These are phyloP conservation scores for Diploptera punctata DNA, from an alignment of 2,888 invertebrate species.

Conservation along the genomic window DNA sequence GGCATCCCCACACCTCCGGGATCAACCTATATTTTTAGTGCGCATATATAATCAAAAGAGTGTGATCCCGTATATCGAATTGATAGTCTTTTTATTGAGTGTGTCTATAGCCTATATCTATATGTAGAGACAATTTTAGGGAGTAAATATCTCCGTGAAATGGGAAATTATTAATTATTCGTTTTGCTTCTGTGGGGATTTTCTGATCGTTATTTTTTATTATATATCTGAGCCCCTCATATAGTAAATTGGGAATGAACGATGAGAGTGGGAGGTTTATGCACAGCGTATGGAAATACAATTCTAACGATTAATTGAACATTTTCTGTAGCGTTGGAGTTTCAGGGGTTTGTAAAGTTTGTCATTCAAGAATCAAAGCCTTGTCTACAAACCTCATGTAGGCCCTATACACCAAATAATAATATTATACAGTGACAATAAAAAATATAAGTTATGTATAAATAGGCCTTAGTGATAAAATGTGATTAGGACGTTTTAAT, in stretches of 20 bases:
- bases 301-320: no score
- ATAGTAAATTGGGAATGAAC: not conserved
- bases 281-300: no score
- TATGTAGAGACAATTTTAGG: constrained; percentile 3
- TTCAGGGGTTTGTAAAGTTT: no score
- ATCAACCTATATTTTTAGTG: not conserved
- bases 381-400: no score
- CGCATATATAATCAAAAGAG: constrained; percentile 5
- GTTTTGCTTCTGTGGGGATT: constrained; percentile 19
- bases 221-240: constrained; percentile 12
- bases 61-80: not conserved
- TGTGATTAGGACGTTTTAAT: no score
- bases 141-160: constrained; percentile 13
- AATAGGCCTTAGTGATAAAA: no score
- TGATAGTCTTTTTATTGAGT: constrained; percentile 15
- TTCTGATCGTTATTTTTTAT: constrained; percentile 2
- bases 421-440: no score
- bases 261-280: not conserved
- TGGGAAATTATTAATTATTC: constrained; percentile 21
- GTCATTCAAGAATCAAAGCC: no score
- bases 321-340: no score
- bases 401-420: no score
- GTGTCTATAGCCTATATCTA: not conserved
- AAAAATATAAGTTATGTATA: no score
- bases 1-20: not conserved